phyloP scores from a whole-genome alignment of 1,140 invertebrate genomes.

The Cydia fagiglandana region DNA sequence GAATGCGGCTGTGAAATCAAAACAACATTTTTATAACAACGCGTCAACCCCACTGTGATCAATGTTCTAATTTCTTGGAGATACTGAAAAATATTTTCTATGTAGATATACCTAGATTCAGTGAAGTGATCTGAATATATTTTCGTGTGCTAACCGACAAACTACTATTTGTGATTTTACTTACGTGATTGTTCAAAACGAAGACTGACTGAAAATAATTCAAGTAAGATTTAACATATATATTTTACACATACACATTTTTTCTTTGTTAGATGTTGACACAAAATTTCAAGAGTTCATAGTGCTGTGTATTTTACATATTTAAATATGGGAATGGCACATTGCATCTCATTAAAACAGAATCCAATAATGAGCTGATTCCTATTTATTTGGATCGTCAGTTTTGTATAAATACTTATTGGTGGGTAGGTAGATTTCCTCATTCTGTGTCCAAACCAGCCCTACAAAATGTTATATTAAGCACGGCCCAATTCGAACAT shows the following conservation, averaged over 20 bases:
- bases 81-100: slow-evolving; percentile 60
- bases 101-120: slow-evolving; percentile 50
- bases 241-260: neutral
- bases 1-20: slow-evolving; percentile 44
- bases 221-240: slow-evolving; percentile 43
- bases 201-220: slow-evolving; percentile 41
- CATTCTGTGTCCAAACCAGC: too few relatives aligned
- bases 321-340: too few relatives aligned
- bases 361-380: too few relatives aligned
- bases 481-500: too few relatives aligned
- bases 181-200: slow-evolving; percentile 31
- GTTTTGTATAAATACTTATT: too few relatives aligned
- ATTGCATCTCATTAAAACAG: too few relatives aligned
- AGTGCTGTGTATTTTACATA: too few relatives aligned
- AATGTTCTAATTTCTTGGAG: slow-evolving; percentile 57
- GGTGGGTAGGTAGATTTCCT: too few relatives aligned
- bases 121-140: slow-evolving; percentile 61
- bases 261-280: neutral
- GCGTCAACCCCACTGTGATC: slow-evolving; percentile 64
- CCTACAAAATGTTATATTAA: too few relatives aligned
- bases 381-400: too few relatives aligned
- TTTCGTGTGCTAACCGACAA: slow-evolving; percentile 44
- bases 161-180: slow-evolving; percentile 43
- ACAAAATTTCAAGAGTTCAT: too few relatives aligned
- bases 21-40: slow-evolving; percentile 66